phyloP scores from a whole-genome alignment of 2,888 invertebrate genomes.

The Tholera decimalis region DNA sequence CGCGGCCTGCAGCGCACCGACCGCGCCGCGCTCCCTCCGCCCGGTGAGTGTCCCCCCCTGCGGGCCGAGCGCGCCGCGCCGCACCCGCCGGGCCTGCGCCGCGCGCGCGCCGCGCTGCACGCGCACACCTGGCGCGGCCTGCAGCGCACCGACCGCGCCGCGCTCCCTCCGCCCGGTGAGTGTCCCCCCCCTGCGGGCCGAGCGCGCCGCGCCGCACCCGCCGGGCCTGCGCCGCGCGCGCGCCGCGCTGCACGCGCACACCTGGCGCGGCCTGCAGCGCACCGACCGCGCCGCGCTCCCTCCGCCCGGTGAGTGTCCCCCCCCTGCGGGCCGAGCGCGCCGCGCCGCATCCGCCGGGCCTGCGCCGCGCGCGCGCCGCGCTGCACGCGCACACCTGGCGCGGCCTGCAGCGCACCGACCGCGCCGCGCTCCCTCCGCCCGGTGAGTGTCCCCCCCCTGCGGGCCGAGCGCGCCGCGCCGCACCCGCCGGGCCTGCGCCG shows the following conservation, averaged over 20 bases:
- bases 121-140: constrained; percentile 15
- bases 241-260: background rate
- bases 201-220: background rate
- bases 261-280: constrained; percentile 25
- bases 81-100: constrained; percentile 1
- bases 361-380: background rate
- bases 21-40: background rate
- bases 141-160: constrained; percentile 20
- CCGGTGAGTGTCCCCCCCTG: constrained; percentile 7
- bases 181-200: background rate
- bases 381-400: constrained; percentile 1
- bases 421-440: background rate
- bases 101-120: background rate
- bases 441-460: constrained; percentile 12
- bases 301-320: constrained; percentile 4
- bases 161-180: constrained; percentile 1
- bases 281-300: constrained; percentile 9
- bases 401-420: constrained; percentile 24
- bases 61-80: too few species aligned
- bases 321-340: too few species aligned
- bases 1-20: constrained; percentile 27
- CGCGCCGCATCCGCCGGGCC: background rate
- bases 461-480: background rate
- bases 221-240: background rate
- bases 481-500: background rate